Percentiles rank a stretch among this genome's conserved stretches.
These are phyloP conservation scores for Campylorhamphus procurvoides DNA, from an alignment of 2,113 vertebrate species.

Conservation along the genomic window DNA sequence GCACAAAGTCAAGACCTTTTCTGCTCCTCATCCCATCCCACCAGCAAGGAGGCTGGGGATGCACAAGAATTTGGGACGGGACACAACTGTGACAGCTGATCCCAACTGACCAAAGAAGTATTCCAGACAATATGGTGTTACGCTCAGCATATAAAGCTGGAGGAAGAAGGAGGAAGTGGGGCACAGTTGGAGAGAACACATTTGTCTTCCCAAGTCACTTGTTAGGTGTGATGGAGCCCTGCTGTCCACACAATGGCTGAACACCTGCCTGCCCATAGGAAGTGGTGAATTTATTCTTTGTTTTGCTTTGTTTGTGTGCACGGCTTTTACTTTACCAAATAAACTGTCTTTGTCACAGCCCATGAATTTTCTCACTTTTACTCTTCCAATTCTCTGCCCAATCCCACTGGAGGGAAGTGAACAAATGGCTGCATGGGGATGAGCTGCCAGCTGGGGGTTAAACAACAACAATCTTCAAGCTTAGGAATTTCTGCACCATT, in stretches of 20 bases:
- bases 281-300: neutral
- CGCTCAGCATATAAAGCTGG: neutral
- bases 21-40: neutral
- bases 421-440: neutral
- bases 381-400: neutral
- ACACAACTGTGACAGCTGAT: neutral
- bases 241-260: neutral
- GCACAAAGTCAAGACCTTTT: neutral
- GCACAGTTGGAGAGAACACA: accelerated
- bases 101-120: neutral
- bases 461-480: neutral
- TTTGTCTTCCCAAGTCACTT: neutral
- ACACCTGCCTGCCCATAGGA: neutral
- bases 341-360: neutral
- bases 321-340: neutral
- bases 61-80: neutral
- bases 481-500: neutral
- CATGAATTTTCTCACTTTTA: neutral
- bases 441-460: neutral
- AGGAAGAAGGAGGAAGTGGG: neutral
- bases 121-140: neutral
- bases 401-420: neutral
- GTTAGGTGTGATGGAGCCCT: accelerated
- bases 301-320: neutral
- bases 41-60: neutral